Evolutionary conservation across 64 coral and sea anemone genomes (phyloP), one percentile per base, ranked within the genome.

Genomic region (Acropora tenuis): DNA sequence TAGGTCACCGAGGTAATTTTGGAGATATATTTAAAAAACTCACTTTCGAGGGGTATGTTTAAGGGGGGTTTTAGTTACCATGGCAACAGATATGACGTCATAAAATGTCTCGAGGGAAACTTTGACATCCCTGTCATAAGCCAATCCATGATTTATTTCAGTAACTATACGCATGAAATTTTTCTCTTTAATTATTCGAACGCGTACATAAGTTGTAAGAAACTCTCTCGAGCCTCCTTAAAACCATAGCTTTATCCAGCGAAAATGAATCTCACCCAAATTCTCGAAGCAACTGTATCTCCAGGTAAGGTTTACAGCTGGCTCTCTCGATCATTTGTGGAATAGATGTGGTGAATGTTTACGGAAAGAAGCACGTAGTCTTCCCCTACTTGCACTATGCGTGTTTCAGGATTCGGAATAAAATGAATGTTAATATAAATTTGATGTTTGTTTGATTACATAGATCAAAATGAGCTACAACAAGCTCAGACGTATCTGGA

Each of bases 261-360:
- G 45, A 91, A 77, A 66, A 99, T 96, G 97, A 89, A 99, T 86
- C 97, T 99, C 5, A 94, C 94, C 3, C 83, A 90, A 77, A 83
- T 99, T 41, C 94, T 99, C 80, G 94, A 99, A 88, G 97, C 97
- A 48, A 99, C 97, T 15, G 94, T 99, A 10, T 99, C 97, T 49
- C 89, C 94, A 99, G 97, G 97, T 99, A 98, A 95, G 42, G 69
- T 87, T 20, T 11, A n/a, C 18, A 11, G 17, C 17, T 16, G 61
- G 48, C 72, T 47, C 18, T 12, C 43, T 17, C 9, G 11, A 84
- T 47, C 16, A 43, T 46, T 83, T 16, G 16, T 16, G 9, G 49
- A 72, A 55, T 30, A 30, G 30, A 30, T 30, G 30, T 30, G 30
- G 52, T 5, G 52, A 55, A 85, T 47, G 43, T 68, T 5, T 71